These are phyloP conservation scores for Oncorhynchus gorbuscha DNA, from an alignment of 2,113 vertebrate genomes.

Conservation along the genomic window DNA sequence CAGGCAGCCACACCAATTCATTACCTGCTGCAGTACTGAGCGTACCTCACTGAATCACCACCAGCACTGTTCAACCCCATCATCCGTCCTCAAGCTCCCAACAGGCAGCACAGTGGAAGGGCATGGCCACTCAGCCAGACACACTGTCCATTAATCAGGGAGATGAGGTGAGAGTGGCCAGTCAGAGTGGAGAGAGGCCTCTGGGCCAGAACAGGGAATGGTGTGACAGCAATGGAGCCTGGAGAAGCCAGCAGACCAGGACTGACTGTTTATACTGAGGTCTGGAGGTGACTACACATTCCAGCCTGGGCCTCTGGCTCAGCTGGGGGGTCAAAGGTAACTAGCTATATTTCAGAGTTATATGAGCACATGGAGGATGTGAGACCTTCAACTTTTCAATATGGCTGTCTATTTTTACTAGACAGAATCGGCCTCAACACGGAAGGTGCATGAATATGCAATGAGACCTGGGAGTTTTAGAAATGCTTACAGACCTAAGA, in stretches of 20 bases:
- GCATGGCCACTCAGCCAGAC: slow-evolving; percentile 44
- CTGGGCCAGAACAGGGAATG: not conserved
- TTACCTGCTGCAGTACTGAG: slow-evolving; percentile 54
- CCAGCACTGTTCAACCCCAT: not conserved
- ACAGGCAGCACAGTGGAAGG: slow-evolving; percentile 19
- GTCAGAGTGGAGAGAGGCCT: not conserved
- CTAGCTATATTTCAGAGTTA: slow-evolving; percentile 21
- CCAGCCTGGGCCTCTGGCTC: slow-evolving; percentile 12
- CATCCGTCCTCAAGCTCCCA: slow-evolving; percentile 15
- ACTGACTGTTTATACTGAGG: slow-evolving; percentile 12
- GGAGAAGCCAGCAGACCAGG: not conserved
- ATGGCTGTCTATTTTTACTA: slow-evolving; percentile 13
- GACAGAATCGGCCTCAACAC: no score
- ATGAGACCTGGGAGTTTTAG: slow-evolving; percentile 52
- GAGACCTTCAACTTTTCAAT: slow-evolving; percentile 31
- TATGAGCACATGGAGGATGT: slow-evolving; percentile 9
- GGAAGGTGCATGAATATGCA: slow-evolving; percentile 62
- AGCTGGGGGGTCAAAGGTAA: slow-evolving; percentile 10
- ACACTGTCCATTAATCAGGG: slow-evolving; percentile 47
- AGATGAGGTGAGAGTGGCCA: not conserved
- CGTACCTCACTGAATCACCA: slow-evolving; percentile 50
- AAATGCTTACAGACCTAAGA: slow-evolving; percentile 57
- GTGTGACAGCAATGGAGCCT: not conserved
- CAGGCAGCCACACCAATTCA: slow-evolving; percentile 54
- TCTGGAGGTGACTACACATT: slow-evolving; percentile 18